Evolutionary conservation across 2,797 vertebrate genomes (phyloP).

Genomic region (Phoeniculus purpureus): DNA sequence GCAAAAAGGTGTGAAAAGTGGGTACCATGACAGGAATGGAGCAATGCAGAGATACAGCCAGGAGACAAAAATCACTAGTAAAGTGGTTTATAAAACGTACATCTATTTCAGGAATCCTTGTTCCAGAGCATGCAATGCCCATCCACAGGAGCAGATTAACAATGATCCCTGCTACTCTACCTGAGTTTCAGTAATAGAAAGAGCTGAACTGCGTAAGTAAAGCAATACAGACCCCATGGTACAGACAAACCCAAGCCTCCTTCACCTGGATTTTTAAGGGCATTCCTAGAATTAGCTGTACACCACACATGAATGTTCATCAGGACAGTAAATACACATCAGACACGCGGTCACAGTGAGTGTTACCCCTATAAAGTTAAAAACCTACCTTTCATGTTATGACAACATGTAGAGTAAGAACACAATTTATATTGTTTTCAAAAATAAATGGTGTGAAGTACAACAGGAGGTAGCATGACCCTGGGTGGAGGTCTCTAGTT

Average conservation of each 20-base stretch:
- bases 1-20: neutral
- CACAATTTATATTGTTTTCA: neutral
- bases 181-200: neutral
- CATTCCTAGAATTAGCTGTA: neutral
- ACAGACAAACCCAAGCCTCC: neutral
- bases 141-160: neutral
- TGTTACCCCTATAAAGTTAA: neutral
- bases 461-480: accelerated
- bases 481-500: neutral
- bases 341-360: neutral
- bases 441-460: neutral
- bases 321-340: neutral
- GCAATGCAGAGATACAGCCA: neutral
- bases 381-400: neutral
- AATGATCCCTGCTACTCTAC: neutral
- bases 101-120: neutral
- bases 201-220: neutral
- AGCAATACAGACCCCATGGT: neutral
- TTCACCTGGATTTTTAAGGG: neutral
- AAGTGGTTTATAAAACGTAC: neutral
- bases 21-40: neutral
- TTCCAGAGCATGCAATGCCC: neutral
- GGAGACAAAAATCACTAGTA: neutral
- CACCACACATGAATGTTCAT: accelerated
- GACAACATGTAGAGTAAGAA: neutral